phyloP scores from a whole-genome alignment of 2,113 vertebrate species.

The Vidua macroura region DNA sequence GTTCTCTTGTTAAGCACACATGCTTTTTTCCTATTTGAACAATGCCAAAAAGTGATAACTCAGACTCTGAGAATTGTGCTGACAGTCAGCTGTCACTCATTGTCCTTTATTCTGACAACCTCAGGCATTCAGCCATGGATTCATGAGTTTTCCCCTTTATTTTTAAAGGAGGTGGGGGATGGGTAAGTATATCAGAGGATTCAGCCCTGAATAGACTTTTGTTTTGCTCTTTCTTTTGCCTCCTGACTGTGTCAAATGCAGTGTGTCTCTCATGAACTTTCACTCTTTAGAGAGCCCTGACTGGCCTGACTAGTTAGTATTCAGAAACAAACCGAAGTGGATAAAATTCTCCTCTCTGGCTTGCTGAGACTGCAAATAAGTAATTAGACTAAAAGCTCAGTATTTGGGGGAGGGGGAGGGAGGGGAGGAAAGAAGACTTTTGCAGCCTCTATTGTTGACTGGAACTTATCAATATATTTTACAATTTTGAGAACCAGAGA shows the following conservation, averaged over 20 bases:
- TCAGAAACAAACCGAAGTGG: conserved; percentile 81
- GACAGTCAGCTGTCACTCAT: conserved; percentile 86
- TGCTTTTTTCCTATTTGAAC: conserved; percentile 56
- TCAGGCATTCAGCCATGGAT: conserved; percentile 78
- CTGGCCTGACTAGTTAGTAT: conserved; percentile 88
- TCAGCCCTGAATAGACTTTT: conserved; percentile 93
- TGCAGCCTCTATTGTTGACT: conserved; percentile 57
- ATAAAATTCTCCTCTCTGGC: conserved; percentile 74
- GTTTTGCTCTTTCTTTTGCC: conserved; percentile 89
- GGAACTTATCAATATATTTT: conserved; percentile 63
- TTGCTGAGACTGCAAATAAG: conserved; percentile 83
- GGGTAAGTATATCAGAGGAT: conserved; percentile 82
- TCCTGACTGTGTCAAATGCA: conserved; percentile 92
- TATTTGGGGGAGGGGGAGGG: neutral
- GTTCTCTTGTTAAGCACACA: conserved; percentile 48
- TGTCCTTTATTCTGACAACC: conserved; percentile 79
- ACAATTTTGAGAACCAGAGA: conserved; percentile 49
- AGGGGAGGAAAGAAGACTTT: conserved; percentile 20
- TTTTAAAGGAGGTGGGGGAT: conserved; percentile 81
- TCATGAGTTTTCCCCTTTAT: conserved; percentile 72
- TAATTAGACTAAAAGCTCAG: conserved; percentile 75
- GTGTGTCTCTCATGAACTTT: conserved; percentile 84
- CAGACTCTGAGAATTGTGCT: conserved; percentile 68
- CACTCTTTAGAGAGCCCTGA: conserved; percentile 77
- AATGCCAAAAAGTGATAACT: conserved; percentile 75